Evolutionary conservation across 2,888 invertebrate genomes (phyloP), one percentile per base, ranked within the genome.

Genomic region (Coleophora flavipennella): DNA sequence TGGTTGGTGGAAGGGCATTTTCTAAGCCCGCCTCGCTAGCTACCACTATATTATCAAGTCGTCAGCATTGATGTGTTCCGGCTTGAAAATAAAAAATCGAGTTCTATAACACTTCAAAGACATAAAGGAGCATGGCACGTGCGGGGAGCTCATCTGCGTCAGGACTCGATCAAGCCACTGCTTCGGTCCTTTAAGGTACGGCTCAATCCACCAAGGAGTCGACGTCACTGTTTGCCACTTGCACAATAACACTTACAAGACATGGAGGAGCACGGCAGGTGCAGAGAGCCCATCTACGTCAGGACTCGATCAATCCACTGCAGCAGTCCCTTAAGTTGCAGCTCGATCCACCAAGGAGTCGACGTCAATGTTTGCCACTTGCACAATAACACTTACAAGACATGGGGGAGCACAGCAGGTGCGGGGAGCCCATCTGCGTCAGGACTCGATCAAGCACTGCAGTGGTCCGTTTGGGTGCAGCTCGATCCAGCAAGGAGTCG

Each of bases 401-500:
- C 95, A 97, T 95, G 56, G 96, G 96, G 75, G 96, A 96, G 88
- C 97, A 97, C 28, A 96, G 97, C 68, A 96, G 85, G 44, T 94
- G 90, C 12, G 96, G 96, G 14, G 95, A 95, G 36, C 96, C 96
- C 96, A 99, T 98, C 86, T 98, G 97, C 13, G 96, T 97, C 48
- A 99, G 90, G 41, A 99, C 98, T 39, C 97, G 89, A 83, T 99
- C 98, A 49, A 95, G 87, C 99, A 99, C 83, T 97, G 97, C 46
- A 99, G 86, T 1, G 99, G 99, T 0, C 98, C 99, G 79, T 98
- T 98, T 55, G 99, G 88, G 83, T 99, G 98, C 57, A 98, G 87
- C 84, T 99, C 99, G 61, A 99, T 97, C 99, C 99, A 99, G 67
- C 98, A 98, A 0, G 99, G 99, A 1, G 99, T 98, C 43, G 96